Percentiles rank a stretch among this genome's conserved stretches.
These are phyloP conservation scores for Denticeps clupeoides DNA, from an alignment of 2,797 vertebrate species.

Conservation along the genomic window DNA sequence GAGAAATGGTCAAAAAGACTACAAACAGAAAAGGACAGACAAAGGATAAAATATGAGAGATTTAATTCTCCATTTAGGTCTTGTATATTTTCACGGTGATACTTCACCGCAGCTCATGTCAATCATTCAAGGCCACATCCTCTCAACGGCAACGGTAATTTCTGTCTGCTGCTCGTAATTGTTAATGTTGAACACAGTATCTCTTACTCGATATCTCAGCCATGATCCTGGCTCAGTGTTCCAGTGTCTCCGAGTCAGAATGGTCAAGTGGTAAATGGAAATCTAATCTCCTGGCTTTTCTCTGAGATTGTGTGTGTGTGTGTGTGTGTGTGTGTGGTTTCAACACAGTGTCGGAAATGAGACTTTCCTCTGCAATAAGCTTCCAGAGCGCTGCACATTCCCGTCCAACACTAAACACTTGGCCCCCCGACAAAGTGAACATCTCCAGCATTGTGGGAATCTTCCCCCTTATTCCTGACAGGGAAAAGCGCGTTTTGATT, in stretches of 20 bases:
- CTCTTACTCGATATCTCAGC: neutral
- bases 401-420: constrained; percentile 5
- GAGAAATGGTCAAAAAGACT: no score
- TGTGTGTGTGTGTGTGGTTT: neutral
- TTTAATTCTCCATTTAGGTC: no score
- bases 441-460: constrained; percentile 16
- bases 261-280: neutral
- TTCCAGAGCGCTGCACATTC: constrained; percentile 15
- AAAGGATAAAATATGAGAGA: no score
- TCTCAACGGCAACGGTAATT: neutral
- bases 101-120: neutral
- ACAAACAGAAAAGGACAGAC: no score
- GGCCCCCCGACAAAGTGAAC: constrained; percentile 8
- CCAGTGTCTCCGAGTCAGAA: neutral
- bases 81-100: no score
- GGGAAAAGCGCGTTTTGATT: constrained; percentile 18
- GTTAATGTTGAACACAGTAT: neutral
- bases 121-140: no score
- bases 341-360: neutral
- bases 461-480: constrained; percentile 8
- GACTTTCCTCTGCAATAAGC: no score
- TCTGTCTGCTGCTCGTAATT: neutral
- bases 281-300: constrained; percentile 1
- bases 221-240: neutral
- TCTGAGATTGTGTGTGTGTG: neutral